phyloP scores from a whole-genome alignment of 2,113 vertebrate species.

The Prolemur simus region DNA sequence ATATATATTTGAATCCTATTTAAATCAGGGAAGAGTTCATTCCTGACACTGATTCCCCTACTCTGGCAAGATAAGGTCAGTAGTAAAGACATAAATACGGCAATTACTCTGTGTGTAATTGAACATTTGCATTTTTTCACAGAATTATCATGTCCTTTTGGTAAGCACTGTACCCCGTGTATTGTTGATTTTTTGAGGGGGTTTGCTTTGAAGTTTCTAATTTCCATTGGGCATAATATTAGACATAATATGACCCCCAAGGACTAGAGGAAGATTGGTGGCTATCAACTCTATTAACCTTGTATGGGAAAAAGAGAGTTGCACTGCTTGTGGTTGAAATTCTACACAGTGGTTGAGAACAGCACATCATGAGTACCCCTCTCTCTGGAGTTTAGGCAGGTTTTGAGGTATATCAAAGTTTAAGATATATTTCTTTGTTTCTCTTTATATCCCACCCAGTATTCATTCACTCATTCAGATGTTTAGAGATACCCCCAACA shows the following conservation, averaged over 20 bases:
- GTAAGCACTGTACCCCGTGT: background rate
- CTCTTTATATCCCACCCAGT: background rate
- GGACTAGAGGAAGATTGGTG: background rate
- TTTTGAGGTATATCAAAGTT: background rate
- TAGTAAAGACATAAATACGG: conserved; percentile 4
- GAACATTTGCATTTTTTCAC: conserved; percentile 53
- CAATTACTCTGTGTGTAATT: conserved; percentile 25
- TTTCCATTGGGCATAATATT: background rate
- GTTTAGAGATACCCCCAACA: background rate
- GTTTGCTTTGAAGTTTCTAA: background rate
- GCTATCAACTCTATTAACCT: background rate
- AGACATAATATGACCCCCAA: background rate
- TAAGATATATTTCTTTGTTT: background rate
- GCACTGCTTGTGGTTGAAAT: background rate
- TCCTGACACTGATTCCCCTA: conserved; percentile 34
- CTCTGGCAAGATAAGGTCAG: conserved; percentile 56
- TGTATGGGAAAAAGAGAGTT: background rate
- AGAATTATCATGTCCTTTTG: conserved; percentile 16
- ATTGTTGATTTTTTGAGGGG: background rate
- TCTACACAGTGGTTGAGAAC: background rate
- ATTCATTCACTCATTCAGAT: background rate
- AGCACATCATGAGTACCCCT: background rate
- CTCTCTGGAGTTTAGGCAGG: background rate
- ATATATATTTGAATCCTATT: conserved; percentile 53
- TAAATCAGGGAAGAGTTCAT: conserved; percentile 34